Conservation (phyloP, 2,888 invertebrate genomes). For the Yponomeuta sedellus region DNA sequence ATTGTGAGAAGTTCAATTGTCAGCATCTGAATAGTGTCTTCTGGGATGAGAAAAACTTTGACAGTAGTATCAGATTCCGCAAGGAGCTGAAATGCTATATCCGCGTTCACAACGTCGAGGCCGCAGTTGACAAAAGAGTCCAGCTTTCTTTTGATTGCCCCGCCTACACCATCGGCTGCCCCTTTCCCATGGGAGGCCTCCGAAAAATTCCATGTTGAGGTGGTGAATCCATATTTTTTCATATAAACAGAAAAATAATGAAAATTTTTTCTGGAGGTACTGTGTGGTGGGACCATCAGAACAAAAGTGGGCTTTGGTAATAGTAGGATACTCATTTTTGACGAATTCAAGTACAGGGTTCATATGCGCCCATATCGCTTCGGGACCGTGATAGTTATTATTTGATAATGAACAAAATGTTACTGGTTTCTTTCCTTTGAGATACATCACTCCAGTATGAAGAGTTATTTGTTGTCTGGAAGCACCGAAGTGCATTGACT, state of each 20-base stretch:
- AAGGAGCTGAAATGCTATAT: slow-evolving; percentile 9
- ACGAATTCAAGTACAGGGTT: not conserved
- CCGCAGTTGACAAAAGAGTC: slow-evolving; percentile 18
- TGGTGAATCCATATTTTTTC: slow-evolving; percentile 18
- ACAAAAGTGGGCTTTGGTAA: slow-evolving; percentile 1
- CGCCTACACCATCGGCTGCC: slow-evolving; percentile 28
- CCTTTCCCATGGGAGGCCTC: slow-evolving; percentile 27
- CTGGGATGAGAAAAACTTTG: slow-evolving; percentile 15
- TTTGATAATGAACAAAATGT: not conserved
- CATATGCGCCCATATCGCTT: slow-evolving; percentile 5
- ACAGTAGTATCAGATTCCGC: slow-evolving; percentile 11
- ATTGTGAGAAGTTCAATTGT: slow-evolving; percentile 10
- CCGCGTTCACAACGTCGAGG: slow-evolving; percentile 9
- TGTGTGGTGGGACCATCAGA: slow-evolving; percentile 9
- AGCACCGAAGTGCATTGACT: slow-evolving; percentile 13
- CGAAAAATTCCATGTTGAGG: slow-evolving; percentile 25
- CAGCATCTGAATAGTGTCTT: slow-evolving; percentile 15
- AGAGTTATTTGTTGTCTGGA: slow-evolving; percentile 12
- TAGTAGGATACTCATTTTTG: not conserved
- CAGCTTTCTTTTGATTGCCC: slow-evolving; percentile 25
- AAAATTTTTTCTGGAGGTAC: slow-evolving; percentile 10
- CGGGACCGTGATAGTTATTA: not conserved
- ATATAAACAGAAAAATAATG: slow-evolving; percentile 3
- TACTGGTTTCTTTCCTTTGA: not conserved
- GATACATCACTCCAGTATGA: slow-evolving; percentile 9